Percentiles rank a stretch among this genome's conserved stretches.
Evolutionary conservation across 2,888 invertebrate species (phyloP).

Genomic region (Electrophaes corylata): DNA sequence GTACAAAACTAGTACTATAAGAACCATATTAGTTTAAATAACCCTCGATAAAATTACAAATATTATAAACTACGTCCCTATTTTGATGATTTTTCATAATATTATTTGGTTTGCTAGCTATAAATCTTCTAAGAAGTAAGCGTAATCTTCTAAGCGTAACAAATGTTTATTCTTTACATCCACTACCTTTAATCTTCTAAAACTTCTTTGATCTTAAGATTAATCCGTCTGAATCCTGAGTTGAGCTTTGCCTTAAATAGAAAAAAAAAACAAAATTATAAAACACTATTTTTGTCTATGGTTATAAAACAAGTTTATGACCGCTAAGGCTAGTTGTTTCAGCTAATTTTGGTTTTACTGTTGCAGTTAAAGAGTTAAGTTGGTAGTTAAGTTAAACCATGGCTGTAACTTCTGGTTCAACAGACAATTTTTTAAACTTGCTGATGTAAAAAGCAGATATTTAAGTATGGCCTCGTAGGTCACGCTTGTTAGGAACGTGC

Average conservation of each 20-base stretch:
- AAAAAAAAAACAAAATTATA: neutral
- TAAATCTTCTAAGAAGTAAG: slow-evolving; percentile 11
- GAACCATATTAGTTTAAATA: too few relatives aligned
- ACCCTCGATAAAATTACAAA: too few relatives aligned
- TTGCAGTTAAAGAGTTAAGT: slow-evolving; percentile 37
- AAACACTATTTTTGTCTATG: slow-evolving; percentile 15
- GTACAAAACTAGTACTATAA: too few relatives aligned
- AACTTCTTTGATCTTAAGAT: slow-evolving; percentile 38
- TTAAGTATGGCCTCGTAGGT: too few relatives aligned
- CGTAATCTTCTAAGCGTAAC: slow-evolving; percentile 7
- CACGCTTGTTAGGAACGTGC: too few relatives aligned
- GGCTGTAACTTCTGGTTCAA: slow-evolving; percentile 36
- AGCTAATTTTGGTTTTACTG: slow-evolving; percentile 42
- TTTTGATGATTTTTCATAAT: too few relatives aligned
- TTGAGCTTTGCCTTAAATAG: slow-evolving; percentile 5
- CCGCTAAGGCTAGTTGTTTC: slow-evolving; percentile 34
- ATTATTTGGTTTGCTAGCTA: neutral
- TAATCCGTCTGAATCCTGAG: slow-evolving; percentile 18
- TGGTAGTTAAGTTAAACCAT: slow-evolving; percentile 39
- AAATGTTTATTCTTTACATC: slow-evolving; percentile 26
- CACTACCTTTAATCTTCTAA: slow-evolving; percentile 29
- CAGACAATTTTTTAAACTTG: too few relatives aligned
- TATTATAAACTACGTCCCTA: too few relatives aligned
- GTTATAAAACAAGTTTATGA: slow-evolving; percentile 30
- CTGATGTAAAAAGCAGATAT: too few relatives aligned